Percentiles rank a stretch among this genome's conserved stretches.
Evolutionary conservation across 2,888 invertebrate species (phyloP).

Genomic region (Parapristionchus giblindavisi): DNA sequence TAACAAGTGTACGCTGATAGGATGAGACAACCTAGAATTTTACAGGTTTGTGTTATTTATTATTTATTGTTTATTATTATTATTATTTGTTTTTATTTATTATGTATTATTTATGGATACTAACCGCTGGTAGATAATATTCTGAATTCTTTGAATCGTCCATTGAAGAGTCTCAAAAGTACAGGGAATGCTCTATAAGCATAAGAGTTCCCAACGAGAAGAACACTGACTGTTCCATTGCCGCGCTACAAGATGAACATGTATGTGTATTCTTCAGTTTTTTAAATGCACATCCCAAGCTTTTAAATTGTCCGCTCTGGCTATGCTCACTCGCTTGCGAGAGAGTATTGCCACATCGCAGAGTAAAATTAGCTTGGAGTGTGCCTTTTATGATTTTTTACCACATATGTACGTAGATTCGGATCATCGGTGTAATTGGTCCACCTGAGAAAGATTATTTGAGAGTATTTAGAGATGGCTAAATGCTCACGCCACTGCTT

Average conservation of each 20-base stretch:
- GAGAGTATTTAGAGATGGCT: too few species aligned
- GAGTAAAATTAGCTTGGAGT: too few species aligned
- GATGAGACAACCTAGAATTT: conserved; percentile 32
- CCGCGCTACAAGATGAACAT: conserved; percentile 16
- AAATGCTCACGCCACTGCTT: conserved; percentile 7
- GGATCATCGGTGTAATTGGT: conserved; percentile 29
- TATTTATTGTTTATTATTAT: too few species aligned
- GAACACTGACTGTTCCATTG: conserved; percentile 24
- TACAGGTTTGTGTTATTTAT: too few species aligned
- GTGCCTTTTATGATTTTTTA: not conserved
- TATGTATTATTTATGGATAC: too few species aligned
- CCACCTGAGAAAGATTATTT: conserved; percentile 21
- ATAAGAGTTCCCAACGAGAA: conserved; percentile 34
- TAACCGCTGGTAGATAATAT: conserved; percentile 28
- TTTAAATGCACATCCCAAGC: too few species aligned
- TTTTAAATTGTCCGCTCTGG: too few species aligned
- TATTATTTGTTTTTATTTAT: too few species aligned
- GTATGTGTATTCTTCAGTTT: too few species aligned
- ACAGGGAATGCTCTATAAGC: conserved; percentile 32
- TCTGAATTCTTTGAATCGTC: conserved; percentile 29
- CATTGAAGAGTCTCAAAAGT: conserved; percentile 26
- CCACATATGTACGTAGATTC: conserved; percentile 12
- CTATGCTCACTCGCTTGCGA: too few species aligned
- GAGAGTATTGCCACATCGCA: not conserved
- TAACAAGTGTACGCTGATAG: conserved; percentile 17